phyloP scores from a whole-genome alignment of 2,113 vertebrate species.

The Crotalus viridis region DNA sequence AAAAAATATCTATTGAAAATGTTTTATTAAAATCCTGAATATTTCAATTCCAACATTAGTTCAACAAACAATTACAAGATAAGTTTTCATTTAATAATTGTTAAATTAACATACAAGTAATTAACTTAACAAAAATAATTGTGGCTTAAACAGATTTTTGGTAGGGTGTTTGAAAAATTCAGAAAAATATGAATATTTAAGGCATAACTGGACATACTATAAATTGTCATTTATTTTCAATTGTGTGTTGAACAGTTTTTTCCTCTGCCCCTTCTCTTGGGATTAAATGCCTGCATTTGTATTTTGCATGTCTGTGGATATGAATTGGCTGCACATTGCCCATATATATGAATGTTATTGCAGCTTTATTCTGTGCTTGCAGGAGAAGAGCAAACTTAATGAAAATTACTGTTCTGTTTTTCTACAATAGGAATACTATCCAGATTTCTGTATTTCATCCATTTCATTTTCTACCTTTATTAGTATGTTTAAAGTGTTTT shows the following conservation, averaged over 20 bases:
- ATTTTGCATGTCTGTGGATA: background rate
- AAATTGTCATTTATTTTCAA: background rate
- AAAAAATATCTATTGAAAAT: background rate
- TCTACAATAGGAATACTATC: background rate
- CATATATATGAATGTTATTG: background rate
- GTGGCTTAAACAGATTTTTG: background rate
- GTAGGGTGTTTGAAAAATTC: background rate
- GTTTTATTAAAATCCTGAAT: background rate
- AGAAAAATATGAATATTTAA: background rate
- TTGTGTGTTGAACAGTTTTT: background rate
- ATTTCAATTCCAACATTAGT: background rate
- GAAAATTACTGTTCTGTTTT: background rate
- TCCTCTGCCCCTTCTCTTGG: background rate
- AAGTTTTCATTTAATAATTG: background rate
- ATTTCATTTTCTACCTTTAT: background rate
- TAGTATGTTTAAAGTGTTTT: background rate
- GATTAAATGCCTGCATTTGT: background rate
- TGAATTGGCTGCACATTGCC: background rate
- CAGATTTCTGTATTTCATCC: background rate
- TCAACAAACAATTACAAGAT: background rate
- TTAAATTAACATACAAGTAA: too few relatives aligned
- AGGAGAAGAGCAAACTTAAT: background rate
- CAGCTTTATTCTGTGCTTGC: background rate
- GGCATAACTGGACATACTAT: background rate
- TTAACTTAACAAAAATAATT: background rate